phyloP scores from a whole-genome alignment of 2,888 invertebrate genomes.

The Ornithoptera alexandrae region DNA sequence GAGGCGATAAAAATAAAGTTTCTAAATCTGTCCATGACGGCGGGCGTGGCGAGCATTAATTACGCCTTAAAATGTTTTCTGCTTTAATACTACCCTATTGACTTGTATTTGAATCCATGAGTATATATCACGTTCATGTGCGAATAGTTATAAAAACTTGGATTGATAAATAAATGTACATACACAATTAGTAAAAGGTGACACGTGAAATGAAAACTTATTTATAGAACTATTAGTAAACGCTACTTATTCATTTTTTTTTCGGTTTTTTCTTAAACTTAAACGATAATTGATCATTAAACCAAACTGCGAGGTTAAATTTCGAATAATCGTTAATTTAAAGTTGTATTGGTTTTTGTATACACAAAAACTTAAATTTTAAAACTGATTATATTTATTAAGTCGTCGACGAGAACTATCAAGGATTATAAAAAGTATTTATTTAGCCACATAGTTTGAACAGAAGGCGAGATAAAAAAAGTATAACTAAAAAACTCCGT shows the following conservation, averaged over 20 bases:
- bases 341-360: not conserved
- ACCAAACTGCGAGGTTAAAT: not conserved
- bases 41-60: constrained; percentile 26
- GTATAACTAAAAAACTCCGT: constrained; percentile 12
- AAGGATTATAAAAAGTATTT: constrained; percentile 32
- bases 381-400: not conserved
- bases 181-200: too few species aligned
- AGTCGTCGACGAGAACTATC: constrained; percentile 1
- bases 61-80: constrained; percentile 21
- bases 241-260: too few species aligned
- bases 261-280: too few species aligned
- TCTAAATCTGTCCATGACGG: constrained; percentile 27
- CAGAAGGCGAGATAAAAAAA: constrained; percentile 2
- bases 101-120: not conserved
- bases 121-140: not conserved
- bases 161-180: not conserved
- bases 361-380: not conserved
- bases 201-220: too few species aligned
- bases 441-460: constrained; percentile 7
- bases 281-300: too few species aligned
- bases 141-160: not conserved
- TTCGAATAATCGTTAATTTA: not conserved
- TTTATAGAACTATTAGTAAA: too few species aligned
- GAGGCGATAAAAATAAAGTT: constrained; percentile 26
- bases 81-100: not conserved